Base-by-base conservation (phyloP, 2,888 invertebrate genomes). In the Cyaniris semiargus region DNA sequence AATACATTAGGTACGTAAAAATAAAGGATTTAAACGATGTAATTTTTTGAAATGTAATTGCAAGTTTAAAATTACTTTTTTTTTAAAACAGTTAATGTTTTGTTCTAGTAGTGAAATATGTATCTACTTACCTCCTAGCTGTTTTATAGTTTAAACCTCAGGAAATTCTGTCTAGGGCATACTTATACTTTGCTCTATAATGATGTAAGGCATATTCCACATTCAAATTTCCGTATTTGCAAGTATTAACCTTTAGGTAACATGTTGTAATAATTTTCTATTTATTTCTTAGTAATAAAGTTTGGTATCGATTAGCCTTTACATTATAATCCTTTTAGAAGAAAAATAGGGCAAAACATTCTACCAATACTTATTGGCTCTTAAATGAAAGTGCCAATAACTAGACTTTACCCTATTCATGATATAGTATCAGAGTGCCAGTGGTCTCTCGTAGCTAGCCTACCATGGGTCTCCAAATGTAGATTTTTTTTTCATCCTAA, bases 141-240 rank as follows among this genome's bases (percentile, higher is more conserved):
- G 13, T 10, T 18, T 5, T 15, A 31, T 31, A 66, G 66, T 13
- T 66, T 18, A 66, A 66, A 18, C 5, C 4, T 66, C 44, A 66
- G 27, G 27, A 66, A 66, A 66, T 18, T 66, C 27, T 66, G 66
- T 66, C 66, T 66, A 27, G 66, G 66, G 27, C 66, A 66, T 66
- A 66, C 66, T 66, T 31, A 44, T 66, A 18, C 27, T 27, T 66
- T 27, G 27, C 27, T 66, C 66, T 66, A 27, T 31, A 27, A 66
- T 66, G 21, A 21, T 60, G 60, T 31, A 31, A 31, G 18, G 18
- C 66, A 31, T 66, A 66, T 66, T 66, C 27, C 31, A 27, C 66
- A 18, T 23, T 66, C 23, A 15, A 66, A 66, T 4, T 66, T 23
- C 6, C 18, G 66, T 27, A 27, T 10, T 13, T 44, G 10, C 44